Evolutionary conservation across 2,113 vertebrate species (phyloP), one percentile per base, ranked within the genome.

Genomic region (Colossoma macropomum): DNA sequence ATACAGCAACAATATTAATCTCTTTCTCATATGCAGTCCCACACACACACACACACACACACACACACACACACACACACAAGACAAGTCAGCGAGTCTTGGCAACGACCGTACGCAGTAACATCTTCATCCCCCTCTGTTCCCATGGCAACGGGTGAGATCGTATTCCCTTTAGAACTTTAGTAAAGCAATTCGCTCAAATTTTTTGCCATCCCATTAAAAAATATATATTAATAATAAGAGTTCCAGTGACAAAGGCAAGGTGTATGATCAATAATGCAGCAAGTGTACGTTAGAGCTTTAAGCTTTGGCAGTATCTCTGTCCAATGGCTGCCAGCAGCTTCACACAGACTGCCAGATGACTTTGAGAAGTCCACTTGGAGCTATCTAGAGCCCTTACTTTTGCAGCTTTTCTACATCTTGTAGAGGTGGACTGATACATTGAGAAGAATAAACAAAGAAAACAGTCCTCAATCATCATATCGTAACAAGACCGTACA

Each of bases 81-180:
- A 87, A 68, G 70, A 81, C 77, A 48, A 86, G 72, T 81, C 86
- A 87, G 77, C 80, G 81, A 89, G 82, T 81, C 62, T 82, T 91
- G 90, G 88, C 87, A 92, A 86, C 89, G 89, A 89, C 85, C 90
- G 89, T 92, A 90, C 88, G 87, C 86, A 89, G 87, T 90, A 92
- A 94, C 92, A 92, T 94, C 94, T 94, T 94, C 92, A 94, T 94
- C 91, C 89, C 88, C 81, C 88, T 91, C 91, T 91, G 93, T 95
- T 95, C 92, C 93, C 92, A 94, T 95, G 92, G 93, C 92, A 94
- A 95, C 93, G 90, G 88, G 88, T 90, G 84, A 92, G 92, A 92
- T 90, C 88, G 90, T 90, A 92, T 92, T 93, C 92, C 91, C 90
- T 89, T 92, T 93, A 92, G 91, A 94, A 94, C 91, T 90, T 93